phyloP scores from a whole-genome alignment of 2,797 vertebrate species.

The Halcyon badia region DNA sequence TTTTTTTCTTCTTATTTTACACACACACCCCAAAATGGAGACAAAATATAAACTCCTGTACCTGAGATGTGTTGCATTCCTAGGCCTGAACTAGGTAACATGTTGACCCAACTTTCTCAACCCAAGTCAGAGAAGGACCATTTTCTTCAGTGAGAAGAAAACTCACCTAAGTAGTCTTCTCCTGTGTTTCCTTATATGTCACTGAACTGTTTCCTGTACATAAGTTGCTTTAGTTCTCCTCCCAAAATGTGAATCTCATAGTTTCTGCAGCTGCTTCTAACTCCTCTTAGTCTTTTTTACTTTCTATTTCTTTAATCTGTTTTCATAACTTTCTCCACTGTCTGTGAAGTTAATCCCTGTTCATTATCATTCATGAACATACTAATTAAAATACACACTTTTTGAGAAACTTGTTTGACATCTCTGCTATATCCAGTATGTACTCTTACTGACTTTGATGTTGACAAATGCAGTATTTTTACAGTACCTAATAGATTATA shows the following conservation, averaged over 20 bases:
- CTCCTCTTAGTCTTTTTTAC: fast-evolving
- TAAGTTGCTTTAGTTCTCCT: neutral
- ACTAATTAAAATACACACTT: neutral
- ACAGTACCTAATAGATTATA: neutral
- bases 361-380: neutral
- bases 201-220: neutral
- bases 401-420: neutral
- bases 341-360: neutral
- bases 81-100: neutral
- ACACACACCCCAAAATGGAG: fast-evolving
- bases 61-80: neutral
- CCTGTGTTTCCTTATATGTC: neutral
- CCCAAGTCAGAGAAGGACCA: neutral
- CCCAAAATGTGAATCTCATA: neutral
- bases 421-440: neutral
- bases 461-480: neutral
- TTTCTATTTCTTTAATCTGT: neutral
- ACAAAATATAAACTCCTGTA: neutral
- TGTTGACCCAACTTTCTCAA: neutral
- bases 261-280: neutral
- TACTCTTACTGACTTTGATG: neutral
- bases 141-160: neutral
- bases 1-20: neutral
- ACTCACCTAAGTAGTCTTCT: neutral
- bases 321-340: neutral